phyloP scores from a whole-genome alignment of 2,888 invertebrate species.

The Embidobia sp. region DNA sequence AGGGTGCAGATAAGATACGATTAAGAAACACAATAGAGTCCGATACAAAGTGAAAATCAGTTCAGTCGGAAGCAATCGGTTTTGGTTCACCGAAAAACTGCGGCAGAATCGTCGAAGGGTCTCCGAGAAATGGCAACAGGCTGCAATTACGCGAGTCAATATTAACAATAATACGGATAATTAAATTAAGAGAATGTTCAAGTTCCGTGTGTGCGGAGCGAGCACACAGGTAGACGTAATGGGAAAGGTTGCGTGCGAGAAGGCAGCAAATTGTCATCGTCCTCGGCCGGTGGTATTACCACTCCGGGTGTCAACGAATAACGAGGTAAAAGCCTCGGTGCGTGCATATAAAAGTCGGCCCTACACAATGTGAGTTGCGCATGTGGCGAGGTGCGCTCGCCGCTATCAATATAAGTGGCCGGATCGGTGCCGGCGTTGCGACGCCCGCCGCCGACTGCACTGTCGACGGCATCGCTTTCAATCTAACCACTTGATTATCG shows the following conservation, averaged over 20 bases:
- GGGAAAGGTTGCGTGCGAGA: constrained; percentile 55
- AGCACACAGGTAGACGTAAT: constrained; percentile 22
- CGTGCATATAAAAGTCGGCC: constrained; percentile 46
- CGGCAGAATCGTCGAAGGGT: too few species aligned
- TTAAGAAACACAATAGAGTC: too few species aligned
- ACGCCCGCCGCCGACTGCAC: constrained; percentile 35
- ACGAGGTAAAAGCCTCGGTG: constrained; percentile 56
- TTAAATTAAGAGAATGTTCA: constrained; percentile 29
- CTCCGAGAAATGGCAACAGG: too few species aligned
- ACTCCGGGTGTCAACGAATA: constrained; percentile 59
- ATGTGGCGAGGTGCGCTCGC: constrained; percentile 45
- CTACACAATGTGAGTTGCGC: constrained; percentile 52
- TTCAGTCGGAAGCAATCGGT: too few species aligned
- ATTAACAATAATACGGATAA: constrained; percentile 30
- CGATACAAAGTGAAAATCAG: too few species aligned
- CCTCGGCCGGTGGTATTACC: constrained; percentile 39
- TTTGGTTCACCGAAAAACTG: too few species aligned
- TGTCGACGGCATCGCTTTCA: constrained; percentile 46
- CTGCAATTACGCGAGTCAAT: constrained; percentile 1
- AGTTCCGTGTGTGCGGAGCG: constrained; percentile 33
- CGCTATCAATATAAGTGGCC: constrained; percentile 55
- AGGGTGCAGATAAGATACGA: too few species aligned
- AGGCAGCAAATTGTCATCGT: constrained; percentile 58
- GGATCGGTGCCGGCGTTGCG: constrained; percentile 40
- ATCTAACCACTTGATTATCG: constrained; percentile 64